phyloP scores from a whole-genome alignment of 1,140 invertebrate genomes.

The Monomorium pharaonis region DNA sequence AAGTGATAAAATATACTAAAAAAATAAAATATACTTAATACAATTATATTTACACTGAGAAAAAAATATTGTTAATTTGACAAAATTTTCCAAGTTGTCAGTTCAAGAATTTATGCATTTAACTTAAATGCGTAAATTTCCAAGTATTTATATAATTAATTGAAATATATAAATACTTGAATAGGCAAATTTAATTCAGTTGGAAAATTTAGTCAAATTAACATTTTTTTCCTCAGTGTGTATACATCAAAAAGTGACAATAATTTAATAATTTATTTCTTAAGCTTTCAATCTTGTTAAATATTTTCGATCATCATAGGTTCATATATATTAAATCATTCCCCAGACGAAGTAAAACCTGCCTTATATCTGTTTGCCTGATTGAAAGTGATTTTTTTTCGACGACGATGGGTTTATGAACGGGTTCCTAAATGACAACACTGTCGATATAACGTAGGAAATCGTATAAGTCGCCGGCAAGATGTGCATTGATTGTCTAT shows the following conservation, averaged over 20 bases:
- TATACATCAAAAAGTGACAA: background rate
- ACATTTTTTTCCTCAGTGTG: no score
- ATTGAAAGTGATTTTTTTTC: slow-evolving; percentile 20
- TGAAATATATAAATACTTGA: no score
- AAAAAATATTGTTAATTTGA: no score
- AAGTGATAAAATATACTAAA: background rate
- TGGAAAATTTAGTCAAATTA: no score
- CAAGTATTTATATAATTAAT: no score
- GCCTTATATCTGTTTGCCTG: background rate
- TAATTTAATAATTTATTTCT: slow-evolving; percentile 6
- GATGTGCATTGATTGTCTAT: slow-evolving; percentile 76
- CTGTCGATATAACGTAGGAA: slow-evolving; percentile 22
- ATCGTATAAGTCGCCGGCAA: background rate
- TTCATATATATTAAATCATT: background rate
- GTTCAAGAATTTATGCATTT: no score
- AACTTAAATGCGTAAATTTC: no score
- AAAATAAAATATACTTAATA: background rate
- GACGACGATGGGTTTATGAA: background rate
- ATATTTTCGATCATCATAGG: no score
- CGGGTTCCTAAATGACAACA: background rate
- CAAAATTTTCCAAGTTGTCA: no score
- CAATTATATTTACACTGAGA: background rate
- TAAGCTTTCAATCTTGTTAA: no score
- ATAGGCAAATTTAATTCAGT: no score
- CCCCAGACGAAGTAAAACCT: background rate